Base-by-base conservation (phyloP, 2,888 invertebrate species). In the Dolichomitus sp. region DNA sequence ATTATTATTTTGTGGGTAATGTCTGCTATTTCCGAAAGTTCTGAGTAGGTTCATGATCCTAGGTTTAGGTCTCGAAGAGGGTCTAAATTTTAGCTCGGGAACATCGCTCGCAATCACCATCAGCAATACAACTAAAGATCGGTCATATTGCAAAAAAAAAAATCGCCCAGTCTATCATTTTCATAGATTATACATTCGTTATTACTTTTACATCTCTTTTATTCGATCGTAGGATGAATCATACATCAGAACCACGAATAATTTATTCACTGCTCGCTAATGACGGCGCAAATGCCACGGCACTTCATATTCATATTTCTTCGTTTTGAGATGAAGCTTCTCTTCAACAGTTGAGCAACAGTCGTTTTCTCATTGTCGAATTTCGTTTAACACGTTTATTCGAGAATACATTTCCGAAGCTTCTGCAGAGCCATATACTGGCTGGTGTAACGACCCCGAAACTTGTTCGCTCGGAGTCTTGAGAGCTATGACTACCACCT, bases 321-420 rank as follows among this genome's bases (percentile, higher is more conserved):
- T 54, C 23, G 48, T 66, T 75, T 63, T 27, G 61, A 17, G 50
- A 30, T 11, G 52, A 74, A 45, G 42, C 19, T 73, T 61, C 30
- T 27, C 61, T 30, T 27, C 59, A 42, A 59, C 40, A 40, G 57
- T 19, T 23, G 50, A 2, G 40, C 23, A 27, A 61, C 59, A 33
- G 66, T 68, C 19, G 27, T 48, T 68, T 45, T 48, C 57, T 68
- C 52, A 68, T 68, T 40, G 42, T 76, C 50, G 50, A 68, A 45
- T 54, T 66, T 50, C 42, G 76, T 66, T 19, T 45, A 37, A 33
- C 66, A 61, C 75, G 66, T 73, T 79, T 82, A 76, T 83, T 80
- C 83, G 80, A 63, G 54, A 69, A 80, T 83, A 80, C 66, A 83
- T 80, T 83, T 80, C 42, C 75, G 54, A 76, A 83, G 80, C 72